Evolutionary conservation across 2,797 vertebrate species (phyloP).

Genomic region (Manis javanica): DNA sequence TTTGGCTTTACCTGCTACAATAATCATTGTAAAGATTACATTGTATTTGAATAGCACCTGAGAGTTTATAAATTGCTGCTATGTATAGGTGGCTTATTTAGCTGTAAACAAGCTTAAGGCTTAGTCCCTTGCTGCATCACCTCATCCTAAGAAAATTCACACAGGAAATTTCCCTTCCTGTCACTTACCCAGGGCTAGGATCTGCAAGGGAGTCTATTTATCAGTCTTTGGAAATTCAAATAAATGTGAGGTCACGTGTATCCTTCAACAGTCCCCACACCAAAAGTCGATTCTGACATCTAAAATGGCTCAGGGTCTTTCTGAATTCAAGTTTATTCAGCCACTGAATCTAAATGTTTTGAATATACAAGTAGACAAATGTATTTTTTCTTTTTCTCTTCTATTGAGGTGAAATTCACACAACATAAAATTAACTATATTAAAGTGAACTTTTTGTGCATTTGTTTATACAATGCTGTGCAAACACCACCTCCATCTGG

Average conservation of each 20-base stretch:
- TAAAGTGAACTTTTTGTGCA: background rate
- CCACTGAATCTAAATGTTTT: background rate
- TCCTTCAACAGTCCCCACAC: too few relatives aligned
- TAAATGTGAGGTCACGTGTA: background rate
- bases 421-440: background rate
- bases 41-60: background rate
- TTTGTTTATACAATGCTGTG: background rate
- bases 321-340: background rate
- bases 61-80: background rate
- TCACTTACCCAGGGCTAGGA: background rate
- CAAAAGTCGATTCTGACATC: background rate
- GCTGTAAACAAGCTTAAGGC: background rate
- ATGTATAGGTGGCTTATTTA: background rate
- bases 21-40: background rate
- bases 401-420: background rate
- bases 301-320: background rate
- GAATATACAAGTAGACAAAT: background rate
- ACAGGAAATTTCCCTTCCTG: background rate
- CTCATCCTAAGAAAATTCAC: constrained; percentile 14
- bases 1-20: background rate
- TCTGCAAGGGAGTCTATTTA: background rate
- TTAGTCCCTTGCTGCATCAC: background rate
- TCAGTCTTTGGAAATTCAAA: background rate
- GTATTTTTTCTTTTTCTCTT: background rate
- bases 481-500: too few relatives aligned